Evolutionary conservation across 2,113 vertebrate species (phyloP).

Genomic region (Lamprotornis superbus): DNA sequence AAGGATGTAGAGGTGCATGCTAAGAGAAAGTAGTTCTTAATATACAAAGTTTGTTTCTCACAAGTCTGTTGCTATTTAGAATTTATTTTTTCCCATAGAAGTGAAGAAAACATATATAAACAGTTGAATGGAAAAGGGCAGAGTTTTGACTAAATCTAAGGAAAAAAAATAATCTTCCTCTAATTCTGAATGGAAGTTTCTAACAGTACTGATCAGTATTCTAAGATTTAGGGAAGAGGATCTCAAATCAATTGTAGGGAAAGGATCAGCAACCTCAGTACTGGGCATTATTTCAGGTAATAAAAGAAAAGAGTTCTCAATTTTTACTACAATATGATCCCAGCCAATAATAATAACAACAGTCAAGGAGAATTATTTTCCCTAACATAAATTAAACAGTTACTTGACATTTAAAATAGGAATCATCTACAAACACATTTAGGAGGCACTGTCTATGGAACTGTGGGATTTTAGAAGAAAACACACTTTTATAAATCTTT

Average conservation of each 20-base stretch:
- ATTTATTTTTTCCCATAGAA: background rate
- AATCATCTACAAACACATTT: background rate
- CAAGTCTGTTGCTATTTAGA: background rate
- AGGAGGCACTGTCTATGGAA: background rate
- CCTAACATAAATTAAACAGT: background rate
- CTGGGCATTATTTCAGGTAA: background rate
- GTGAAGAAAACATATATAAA: background rate
- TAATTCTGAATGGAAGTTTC: background rate
- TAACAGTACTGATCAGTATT: background rate
- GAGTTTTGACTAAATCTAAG: background rate
- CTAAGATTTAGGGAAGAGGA: background rate
- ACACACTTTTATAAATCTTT: background rate
- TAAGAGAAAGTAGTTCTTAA: background rate
- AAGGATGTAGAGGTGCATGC: background rate
- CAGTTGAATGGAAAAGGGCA: background rate
- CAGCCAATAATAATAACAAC: background rate
- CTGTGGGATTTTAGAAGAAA: background rate
- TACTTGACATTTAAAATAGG: background rate
- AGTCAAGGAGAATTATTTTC: background rate
- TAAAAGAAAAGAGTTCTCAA: background rate
- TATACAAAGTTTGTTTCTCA: background rate
- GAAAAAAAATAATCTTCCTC: background rate
- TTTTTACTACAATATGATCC: background rate
- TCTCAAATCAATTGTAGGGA: background rate
- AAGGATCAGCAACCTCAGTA: background rate